Evolutionary conservation across 1,140 invertebrate genomes (phyloP).

Genomic region (Psix sp.): DNA sequence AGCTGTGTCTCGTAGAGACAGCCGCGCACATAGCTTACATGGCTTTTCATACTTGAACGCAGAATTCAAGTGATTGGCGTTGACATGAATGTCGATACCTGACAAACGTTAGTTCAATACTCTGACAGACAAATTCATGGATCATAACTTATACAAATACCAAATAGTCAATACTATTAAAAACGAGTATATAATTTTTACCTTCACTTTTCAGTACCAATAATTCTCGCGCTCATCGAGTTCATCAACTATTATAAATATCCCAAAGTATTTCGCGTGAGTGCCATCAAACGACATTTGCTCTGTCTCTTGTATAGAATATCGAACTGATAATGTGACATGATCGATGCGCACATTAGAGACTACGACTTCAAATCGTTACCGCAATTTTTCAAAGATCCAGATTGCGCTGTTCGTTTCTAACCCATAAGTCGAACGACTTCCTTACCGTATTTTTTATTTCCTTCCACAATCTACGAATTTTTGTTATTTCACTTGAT

Average conservation of each 20-base stretch:
- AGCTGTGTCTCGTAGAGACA: constrained; percentile 56
- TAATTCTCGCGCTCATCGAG: too few relatives aligned
- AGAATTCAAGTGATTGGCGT: constrained; percentile 47
- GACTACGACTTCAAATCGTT: constrained; percentile 24
- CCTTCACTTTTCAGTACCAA: too few relatives aligned
- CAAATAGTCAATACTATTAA: background rate
- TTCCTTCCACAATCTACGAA: constrained; percentile 4
- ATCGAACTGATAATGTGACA: constrained; percentile 5
- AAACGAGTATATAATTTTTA: too few relatives aligned
- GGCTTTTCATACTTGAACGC: constrained; percentile 30
- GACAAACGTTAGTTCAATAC: constrained; percentile 32
- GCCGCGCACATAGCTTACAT: constrained; percentile 66
- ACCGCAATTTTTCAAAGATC: constrained; percentile 57
- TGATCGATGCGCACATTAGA: constrained; percentile 28
- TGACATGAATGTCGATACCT: constrained; percentile 56
- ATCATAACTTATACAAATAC: constrained; percentile 20
- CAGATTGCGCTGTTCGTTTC: constrained; percentile 50
- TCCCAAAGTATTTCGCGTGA: too few relatives aligned
- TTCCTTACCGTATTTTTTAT: constrained; percentile 22
- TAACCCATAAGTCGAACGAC: constrained; percentile 41
- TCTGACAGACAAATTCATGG: constrained; percentile 14
- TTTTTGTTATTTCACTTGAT: constrained; percentile 37
- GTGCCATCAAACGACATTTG: too few relatives aligned
- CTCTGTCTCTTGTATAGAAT: background rate
- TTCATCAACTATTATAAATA: too few relatives aligned